Evolutionary conservation across 2,113 vertebrate species (phyloP).

Genomic region (Hepsetus odoe): DNA sequence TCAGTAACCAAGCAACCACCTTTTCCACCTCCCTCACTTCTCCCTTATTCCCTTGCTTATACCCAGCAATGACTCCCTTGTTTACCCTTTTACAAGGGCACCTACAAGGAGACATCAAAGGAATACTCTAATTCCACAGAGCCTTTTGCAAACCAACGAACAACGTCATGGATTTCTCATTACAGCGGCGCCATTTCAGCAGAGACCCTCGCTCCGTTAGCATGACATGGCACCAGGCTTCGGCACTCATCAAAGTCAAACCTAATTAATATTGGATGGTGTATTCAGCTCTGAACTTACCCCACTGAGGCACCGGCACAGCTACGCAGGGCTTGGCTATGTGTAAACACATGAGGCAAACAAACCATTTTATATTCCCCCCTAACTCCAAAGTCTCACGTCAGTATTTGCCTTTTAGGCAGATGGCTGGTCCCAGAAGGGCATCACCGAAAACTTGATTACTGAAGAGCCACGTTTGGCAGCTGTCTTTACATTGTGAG

Average conservation of each 20-base stretch:
- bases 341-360: conserved; percentile 17
- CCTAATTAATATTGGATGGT: conserved; percentile 40
- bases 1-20: conserved; percentile 58
- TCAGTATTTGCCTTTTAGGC: conserved; percentile 13
- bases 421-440: conserved; percentile 38
- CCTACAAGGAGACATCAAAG: conserved; percentile 21
- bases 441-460: conserved; percentile 29
- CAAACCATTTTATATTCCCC: conserved; percentile 12
- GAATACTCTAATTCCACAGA: conserved; percentile 9
- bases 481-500: conserved; percentile 28
- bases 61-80: conserved; percentile 18
- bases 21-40: conserved; percentile 30
- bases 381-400: neutral
- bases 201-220: conserved; percentile 18
- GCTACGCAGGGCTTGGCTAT: neutral
- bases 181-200: conserved; percentile 26
- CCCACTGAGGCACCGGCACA: neutral
- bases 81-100: conserved; percentile 16
- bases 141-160: neutral
- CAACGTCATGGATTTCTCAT: conserved; percentile 24
- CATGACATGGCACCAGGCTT: conserved; percentile 25
- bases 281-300: conserved; percentile 24
- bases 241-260: conserved; percentile 39
- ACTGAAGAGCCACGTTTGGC: conserved; percentile 26
- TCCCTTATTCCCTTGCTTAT: conserved; percentile 24